These are phyloP conservation scores for Telenomus remus DNA, from an alignment of 1,140 invertebrate genomes.

Conservation along the genomic window DNA sequence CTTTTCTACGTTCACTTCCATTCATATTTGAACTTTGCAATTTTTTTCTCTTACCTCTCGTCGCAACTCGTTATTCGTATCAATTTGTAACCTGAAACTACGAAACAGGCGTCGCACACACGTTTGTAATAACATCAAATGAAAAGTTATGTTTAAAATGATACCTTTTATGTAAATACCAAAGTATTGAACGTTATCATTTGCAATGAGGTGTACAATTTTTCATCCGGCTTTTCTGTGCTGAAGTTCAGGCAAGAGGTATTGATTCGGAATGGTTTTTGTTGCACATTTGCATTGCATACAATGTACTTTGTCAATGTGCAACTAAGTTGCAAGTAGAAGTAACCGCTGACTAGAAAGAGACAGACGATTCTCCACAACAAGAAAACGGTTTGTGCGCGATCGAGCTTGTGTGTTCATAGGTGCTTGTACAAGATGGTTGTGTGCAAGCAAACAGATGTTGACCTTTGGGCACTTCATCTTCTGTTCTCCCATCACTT, in stretches of 20 bases:
- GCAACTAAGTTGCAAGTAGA: conserved; percentile 28
- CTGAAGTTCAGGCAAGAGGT: conserved; percentile 20
- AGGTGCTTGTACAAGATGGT: conserved; percentile 4
- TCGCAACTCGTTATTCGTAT: conserved; percentile 6
- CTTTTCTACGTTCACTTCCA: background rate
- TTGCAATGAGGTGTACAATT: conserved; percentile 6
- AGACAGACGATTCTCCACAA: conserved; percentile 19
- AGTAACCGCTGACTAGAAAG: conserved; percentile 45
- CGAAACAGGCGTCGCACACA: conserved; percentile 1
- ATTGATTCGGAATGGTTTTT: conserved; percentile 49
- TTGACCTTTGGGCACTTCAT: conserved; percentile 45
- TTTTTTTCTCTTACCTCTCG: background rate
- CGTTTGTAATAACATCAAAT: no score
- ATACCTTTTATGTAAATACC: no score
- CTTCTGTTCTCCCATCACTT: conserved; percentile 33
- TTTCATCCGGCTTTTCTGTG: conserved; percentile 12
- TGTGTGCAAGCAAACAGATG: conserved; percentile 30
- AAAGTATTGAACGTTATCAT: no score
- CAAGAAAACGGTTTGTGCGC: background rate
- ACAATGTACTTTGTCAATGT: conserved; percentile 40
- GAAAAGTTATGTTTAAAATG: no score
- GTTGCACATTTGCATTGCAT: conserved; percentile 31
- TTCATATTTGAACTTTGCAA: conserved; percentile 26
- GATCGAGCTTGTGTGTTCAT: conserved; percentile 1
- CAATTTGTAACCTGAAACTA: conserved; percentile 15